phyloP scores from a whole-genome alignment of 2,113 vertebrate genomes.

The Varanus komodoensis region DNA sequence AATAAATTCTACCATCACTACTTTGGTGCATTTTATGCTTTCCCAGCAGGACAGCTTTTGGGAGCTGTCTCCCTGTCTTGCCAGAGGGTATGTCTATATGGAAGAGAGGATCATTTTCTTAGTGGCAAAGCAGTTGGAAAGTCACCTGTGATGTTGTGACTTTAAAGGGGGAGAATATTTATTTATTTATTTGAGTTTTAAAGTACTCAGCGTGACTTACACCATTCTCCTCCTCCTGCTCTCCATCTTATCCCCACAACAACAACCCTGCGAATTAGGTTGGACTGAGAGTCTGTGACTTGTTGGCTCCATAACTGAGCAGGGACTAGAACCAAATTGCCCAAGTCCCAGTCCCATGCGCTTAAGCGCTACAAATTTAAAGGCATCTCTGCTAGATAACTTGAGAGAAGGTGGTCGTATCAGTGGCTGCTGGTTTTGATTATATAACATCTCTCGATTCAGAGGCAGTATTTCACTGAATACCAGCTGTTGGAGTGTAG shows the following conservation, averaged over 20 bases:
- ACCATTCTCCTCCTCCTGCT: no score
- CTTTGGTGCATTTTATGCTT: background rate
- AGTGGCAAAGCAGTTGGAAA: background rate
- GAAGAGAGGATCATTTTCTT: background rate
- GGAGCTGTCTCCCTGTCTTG: no score
- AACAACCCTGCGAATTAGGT: no score
- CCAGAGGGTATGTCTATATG: no score
- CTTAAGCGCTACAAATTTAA: background rate
- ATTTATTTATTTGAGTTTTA: no score
- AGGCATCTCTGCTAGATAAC: background rate
- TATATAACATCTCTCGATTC: background rate
- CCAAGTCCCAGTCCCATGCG: no score
- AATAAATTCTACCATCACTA: background rate
- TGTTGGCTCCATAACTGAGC: no score
- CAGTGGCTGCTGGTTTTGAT: background rate
- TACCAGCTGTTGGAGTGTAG: background rate
- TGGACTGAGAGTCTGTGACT: no score
- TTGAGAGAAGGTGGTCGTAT: background rate
- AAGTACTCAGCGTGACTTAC: no score
- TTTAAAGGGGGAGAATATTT: background rate
- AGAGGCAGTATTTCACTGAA: background rate
- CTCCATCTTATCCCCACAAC: no score
- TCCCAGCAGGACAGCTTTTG: background rate
- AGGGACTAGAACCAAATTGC: no score
- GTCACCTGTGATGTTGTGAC: background rate